phyloP scores from a whole-genome alignment of 2,113 vertebrate species.

The Neolamprologus longior region DNA sequence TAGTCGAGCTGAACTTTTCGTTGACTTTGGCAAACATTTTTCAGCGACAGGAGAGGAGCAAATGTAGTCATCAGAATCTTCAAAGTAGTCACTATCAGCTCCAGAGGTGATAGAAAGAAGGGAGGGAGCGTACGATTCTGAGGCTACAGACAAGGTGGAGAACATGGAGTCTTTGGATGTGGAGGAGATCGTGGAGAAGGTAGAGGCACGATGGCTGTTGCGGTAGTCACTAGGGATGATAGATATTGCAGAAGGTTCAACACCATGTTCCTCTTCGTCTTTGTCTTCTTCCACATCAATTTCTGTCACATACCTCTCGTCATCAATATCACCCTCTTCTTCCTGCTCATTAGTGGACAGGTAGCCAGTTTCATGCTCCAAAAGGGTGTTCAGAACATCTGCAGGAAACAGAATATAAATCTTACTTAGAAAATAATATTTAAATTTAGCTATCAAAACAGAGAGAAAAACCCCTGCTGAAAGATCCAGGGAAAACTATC shows the following conservation, averaged over 20 bases:
- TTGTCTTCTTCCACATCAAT: conserved; percentile 55
- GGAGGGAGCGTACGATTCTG: conserved; percentile 74
- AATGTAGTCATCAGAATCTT: conserved; percentile 81
- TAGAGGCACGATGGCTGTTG: conserved; percentile 65
- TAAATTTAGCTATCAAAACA: background rate
- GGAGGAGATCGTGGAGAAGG: conserved; percentile 70
- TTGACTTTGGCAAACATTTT: conserved; percentile 16
- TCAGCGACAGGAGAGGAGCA: conserved; percentile 25
- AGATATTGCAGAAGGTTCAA: conserved; percentile 41
- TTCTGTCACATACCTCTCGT: conserved; percentile 32
- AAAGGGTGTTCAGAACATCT: conserved; percentile 85
- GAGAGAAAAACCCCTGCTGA: background rate
- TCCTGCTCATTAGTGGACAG: conserved; percentile 38
- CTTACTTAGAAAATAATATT: background rate
- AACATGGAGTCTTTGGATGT: conserved; percentile 80
- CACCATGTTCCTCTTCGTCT: conserved; percentile 56
- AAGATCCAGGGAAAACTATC: background rate
- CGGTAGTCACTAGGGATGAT: conserved; percentile 57
- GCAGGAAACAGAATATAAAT: background rate
- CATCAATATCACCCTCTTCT: conserved; percentile 40
- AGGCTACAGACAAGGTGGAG: conserved; percentile 71
- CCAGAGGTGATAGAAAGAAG: conserved; percentile 81
- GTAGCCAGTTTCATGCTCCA: conserved; percentile 78
- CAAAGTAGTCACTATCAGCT: conserved; percentile 85
- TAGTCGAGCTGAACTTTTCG: conserved; percentile 56